Base-by-base conservation (phyloP, 2,797 vertebrate species). In the Naso thynnoides region DNA sequence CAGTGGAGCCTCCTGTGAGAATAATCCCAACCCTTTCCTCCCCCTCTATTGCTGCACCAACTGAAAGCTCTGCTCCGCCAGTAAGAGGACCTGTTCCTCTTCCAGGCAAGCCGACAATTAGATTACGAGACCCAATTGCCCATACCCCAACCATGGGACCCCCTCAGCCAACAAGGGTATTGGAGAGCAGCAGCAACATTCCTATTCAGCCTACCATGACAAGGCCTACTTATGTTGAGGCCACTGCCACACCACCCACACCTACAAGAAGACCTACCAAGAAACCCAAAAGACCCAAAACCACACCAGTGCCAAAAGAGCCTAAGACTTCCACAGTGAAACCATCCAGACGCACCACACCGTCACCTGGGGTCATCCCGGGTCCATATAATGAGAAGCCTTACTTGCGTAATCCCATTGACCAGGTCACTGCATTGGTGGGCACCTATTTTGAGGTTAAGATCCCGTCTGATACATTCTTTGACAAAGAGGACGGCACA, bases 381-480 rank as follows among this genome's bases (percentile, higher is more conserved):
- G 94, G 94, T 56, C 92, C 92, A 3, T 89, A 86, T 3, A 99
- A 99, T 0, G 92, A 92, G 59, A 95, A 94, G 5, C 98, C 98
- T 0, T 87, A 85, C 44, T 90, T 99, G 64, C 96, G 94, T 0
- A 99, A 99, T 87, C 96, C 97, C 27, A 96, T 99, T 0, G 98
- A 99, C 88, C 95, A 95, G 83, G 97, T 99, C 0, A 97, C 96
- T 0, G 96, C 98, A 0, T 93, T 96, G 93, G 95, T 97, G 11
- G 98, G 98, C 31, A 99, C 98, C 0, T 99, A 99, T 70, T 99
- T 99, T 0, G 98, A 99, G 80, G 96, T 99, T n/a, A 99, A 99
- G 89, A 98, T 99, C 83, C 97, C 97, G 0, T 95, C 96, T 0
- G 97, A 99, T 73, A 99, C 97, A 0, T 99, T 99, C 93, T 99